Base-by-base conservation (phyloP, 2,888 invertebrate species). In the Morpho helenor region DNA sequence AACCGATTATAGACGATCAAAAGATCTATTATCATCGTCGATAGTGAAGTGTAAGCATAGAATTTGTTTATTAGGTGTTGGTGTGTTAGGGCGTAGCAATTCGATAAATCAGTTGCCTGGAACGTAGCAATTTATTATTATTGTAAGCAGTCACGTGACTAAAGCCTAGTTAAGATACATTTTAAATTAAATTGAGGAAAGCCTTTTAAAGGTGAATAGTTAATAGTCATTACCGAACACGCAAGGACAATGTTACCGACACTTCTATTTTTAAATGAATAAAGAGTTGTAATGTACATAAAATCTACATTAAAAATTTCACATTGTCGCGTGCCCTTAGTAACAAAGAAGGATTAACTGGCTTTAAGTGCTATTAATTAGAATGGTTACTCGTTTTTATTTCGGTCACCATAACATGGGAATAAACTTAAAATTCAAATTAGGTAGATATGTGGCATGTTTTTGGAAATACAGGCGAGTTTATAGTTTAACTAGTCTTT, bases 331-430 rank as follows among this genome's bases (percentile, higher is more conserved):
- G 53, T 53, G 53, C 41, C 22, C 22, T 9, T 23, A 44, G 40
- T 41, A 22, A 16, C 41, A 47, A 47, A 41, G 22, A 53, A 53
- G 46, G 41, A 41, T 47, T 47, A 53, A 45, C 46, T 41, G 53
- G 9, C 44, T 50, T 54, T 52, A 44, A 42, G 31, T 49, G 44
- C 40, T 58, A 58, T 55, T 58, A 58, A 58, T 52, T 46, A n/a
- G 49, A 43, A 22, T 41, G 23, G 41, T 22, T 57, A 52, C 48
- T 57, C 44, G 43, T 31, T 42, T 57, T 47, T 51, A 54, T 31
- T 56, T 46, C 41, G 49, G 52, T 52, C 42, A 42, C 22, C 45
- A 49, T 50, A 31, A 31, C 60, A 58, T 56, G 57, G 51, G 52
- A 60, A 48, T 57, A 60, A 60, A 57, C 52, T 55, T 55, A 50